Percentiles rank a stretch among this genome's conserved stretches.
These are phyloP conservation scores for Progne subis DNA, from an alignment of 2,113 vertebrate genomes.

Conservation along the genomic window DNA sequence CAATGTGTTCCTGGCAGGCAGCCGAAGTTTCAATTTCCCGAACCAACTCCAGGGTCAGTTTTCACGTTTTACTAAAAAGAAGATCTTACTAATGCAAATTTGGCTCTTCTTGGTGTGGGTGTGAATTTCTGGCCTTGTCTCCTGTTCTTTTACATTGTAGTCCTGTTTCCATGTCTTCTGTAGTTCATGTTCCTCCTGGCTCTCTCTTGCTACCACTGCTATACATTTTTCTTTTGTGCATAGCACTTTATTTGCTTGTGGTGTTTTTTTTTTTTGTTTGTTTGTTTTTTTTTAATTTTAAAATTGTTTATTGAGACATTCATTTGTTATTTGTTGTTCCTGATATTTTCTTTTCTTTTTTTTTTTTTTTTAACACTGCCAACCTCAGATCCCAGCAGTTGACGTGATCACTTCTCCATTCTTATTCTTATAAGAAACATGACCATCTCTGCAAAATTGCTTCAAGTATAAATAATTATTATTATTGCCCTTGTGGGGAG, in stretches of 20 bases:
- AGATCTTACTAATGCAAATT: neutral
- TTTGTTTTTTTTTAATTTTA: too few species aligned
- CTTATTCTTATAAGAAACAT: neutral
- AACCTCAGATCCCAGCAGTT: neutral
- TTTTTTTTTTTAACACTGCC: neutral
- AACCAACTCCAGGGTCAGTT: neutral
- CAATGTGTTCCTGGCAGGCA: neutral
- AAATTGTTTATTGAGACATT: neutral
- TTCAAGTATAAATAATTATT: neutral
- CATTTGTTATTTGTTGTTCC: neutral
- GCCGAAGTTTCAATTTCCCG: neutral
- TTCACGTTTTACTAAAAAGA: neutral
- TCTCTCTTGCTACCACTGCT: neutral
- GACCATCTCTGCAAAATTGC: fast-evolving
- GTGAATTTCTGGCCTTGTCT: neutral
- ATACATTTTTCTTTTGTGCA: neutral
- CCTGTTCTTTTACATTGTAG: neutral
- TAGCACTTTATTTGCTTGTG: neutral
- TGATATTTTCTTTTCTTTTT: neutral
- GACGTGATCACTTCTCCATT: neutral
- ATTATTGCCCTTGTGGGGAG: neutral
- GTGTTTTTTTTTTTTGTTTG: too few species aligned
- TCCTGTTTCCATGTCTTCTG: neutral
- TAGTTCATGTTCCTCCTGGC: neutral
- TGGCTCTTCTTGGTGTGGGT: neutral